Evolutionary conservation across 2,888 invertebrate genomes (phyloP).

Genomic region (Drosophila diplacantha): DNA sequence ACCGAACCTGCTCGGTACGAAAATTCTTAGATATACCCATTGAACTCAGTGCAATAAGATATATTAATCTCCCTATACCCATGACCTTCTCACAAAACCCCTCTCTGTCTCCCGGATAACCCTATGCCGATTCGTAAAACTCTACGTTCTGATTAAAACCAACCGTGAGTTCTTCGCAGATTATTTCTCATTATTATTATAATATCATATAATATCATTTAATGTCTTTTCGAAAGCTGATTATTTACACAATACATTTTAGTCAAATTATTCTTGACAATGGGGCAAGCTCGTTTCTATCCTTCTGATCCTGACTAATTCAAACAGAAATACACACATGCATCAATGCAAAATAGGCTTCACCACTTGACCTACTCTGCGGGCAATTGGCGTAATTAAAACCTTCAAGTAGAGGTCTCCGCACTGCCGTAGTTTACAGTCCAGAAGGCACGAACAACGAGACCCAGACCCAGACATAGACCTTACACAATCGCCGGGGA

Average conservation of each 20-base stretch:
- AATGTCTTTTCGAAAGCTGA: not conserved
- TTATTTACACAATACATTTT: not conserved
- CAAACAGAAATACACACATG: constrained; percentile 20
- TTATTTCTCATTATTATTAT: no score
- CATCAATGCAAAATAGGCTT: constrained; percentile 31
- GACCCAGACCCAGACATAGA: constrained; percentile 39
- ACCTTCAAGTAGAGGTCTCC: constrained; percentile 54
- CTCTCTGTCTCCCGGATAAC: no score
- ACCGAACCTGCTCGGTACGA: not conserved
- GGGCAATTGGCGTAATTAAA: constrained; percentile 58
- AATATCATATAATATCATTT: not conserved
- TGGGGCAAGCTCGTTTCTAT: not conserved
- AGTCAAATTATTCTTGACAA: not conserved
- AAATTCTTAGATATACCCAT: not conserved
- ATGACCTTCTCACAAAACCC: no score
- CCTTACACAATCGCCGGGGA: constrained; percentile 59
- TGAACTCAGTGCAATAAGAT: not conserved
- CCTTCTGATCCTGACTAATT: constrained; percentile 48
- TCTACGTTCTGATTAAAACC: not conserved
- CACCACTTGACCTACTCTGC: constrained; percentile 60
- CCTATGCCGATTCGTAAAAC: not conserved
- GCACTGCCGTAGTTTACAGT: constrained; percentile 54
- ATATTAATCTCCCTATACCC: no score
- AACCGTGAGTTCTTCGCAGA: not conserved
- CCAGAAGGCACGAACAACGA: constrained; percentile 61